Evolutionary conservation across 2,888 invertebrate species (phyloP).

Genomic region (Cylindroiulus punctatus): DNA sequence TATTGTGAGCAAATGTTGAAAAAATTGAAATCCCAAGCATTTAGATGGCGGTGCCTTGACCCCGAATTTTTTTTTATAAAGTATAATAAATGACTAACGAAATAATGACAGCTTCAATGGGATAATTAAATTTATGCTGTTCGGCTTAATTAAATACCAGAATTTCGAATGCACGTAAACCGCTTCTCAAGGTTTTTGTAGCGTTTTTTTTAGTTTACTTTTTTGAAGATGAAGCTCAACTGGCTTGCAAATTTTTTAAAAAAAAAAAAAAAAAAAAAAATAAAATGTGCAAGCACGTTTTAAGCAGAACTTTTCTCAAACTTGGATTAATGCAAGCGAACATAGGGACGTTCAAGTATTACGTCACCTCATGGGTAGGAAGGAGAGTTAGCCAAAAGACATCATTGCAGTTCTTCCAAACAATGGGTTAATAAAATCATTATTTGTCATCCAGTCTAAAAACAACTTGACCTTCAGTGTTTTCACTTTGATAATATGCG

Average conservation of each 20-base stretch:
- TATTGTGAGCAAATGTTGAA: background rate
- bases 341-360: too few relatives aligned
- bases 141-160: background rate
- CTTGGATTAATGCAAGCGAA: background rate
- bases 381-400: too few relatives aligned
- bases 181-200: background rate
- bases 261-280: background rate
- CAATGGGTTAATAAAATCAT: too few relatives aligned
- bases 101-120: background rate
- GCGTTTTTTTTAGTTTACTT: background rate
- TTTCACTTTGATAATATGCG: too few relatives aligned
- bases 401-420: too few relatives aligned
- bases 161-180: background rate
- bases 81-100: background rate
- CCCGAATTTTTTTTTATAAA: background rate
- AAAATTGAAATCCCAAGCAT: background rate
- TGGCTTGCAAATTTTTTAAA: background rate
- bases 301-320: background rate
- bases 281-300: background rate
- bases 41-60: constrained; percentile 6
- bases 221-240: background rate
- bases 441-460: too few relatives aligned
- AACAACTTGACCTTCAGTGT: too few relatives aligned
- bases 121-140: background rate
- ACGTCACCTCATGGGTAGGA: too few relatives aligned